A percentile compares a stretch with the other conserved stretches of the same genome.
These are phyloP conservation scores for Hippocampus zosterae DNA, from an alignment of 2,113 vertebrate species.

Conservation along the genomic window DNA sequence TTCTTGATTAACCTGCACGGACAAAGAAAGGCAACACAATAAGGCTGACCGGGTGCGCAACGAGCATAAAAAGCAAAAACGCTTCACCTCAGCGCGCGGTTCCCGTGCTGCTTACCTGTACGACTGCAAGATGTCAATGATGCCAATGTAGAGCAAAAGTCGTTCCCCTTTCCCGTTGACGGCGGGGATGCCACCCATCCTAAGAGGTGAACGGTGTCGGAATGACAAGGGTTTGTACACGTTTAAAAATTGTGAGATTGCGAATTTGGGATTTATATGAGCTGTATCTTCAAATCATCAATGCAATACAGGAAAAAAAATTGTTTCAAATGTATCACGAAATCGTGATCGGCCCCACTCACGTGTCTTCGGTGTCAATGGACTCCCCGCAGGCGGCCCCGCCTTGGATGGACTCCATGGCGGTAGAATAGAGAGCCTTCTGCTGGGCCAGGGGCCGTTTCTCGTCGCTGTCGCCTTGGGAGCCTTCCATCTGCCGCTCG, in stretches of 20 bases:
- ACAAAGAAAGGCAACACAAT: constrained; percentile 4
- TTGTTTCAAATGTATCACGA: too few relatives aligned
- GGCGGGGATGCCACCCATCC: constrained; percentile 96
- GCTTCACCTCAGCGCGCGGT: not conserved
- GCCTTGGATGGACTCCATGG: constrained; percentile 99
- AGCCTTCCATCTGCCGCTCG: constrained; percentile 84
- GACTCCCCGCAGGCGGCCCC: constrained; percentile 87
- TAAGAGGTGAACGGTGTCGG: constrained; percentile 40
- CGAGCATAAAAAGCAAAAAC: not conserved
- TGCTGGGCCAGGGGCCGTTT: constrained; percentile 93
- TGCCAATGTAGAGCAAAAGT: constrained; percentile 89
- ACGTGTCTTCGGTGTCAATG: constrained; percentile 95
- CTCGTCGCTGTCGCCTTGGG: constrained; percentile 81
- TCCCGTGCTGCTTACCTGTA: constrained; percentile 77
- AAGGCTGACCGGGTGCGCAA: not conserved
- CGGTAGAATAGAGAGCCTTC: constrained; percentile 96
- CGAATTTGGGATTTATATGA: too few relatives aligned
- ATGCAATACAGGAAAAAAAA: not conserved
- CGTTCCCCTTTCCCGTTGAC: constrained; percentile 90
- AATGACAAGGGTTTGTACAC: too few relatives aligned
- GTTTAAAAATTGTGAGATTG: too few relatives aligned
- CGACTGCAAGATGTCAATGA: constrained; percentile 96
- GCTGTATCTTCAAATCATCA: too few relatives aligned
- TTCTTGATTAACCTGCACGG: constrained; percentile 92
- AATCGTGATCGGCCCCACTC: constrained; percentile 44